These are phyloP conservation scores for Scaeva pyrastri DNA, from an alignment of 2,888 invertebrate genomes.

Conservation along the genomic window DNA sequence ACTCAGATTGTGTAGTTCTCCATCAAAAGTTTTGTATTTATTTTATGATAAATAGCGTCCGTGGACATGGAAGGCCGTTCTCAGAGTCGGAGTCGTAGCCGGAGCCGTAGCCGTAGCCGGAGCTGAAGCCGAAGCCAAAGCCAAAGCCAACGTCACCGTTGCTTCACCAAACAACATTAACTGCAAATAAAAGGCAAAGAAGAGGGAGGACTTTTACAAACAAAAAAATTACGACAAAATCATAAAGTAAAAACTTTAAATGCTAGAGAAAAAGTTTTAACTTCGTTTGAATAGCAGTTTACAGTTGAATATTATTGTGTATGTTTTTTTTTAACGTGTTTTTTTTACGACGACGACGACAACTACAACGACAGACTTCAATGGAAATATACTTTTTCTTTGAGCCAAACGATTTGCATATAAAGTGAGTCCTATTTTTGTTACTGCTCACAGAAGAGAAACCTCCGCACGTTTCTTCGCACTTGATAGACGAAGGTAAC, in stretches of 20 bases:
- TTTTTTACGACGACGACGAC: not conserved
- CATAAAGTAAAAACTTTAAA: slow-evolving; percentile 47
- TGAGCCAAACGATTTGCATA: slow-evolving; percentile 61
- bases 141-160: no score
- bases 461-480: not conserved
- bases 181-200: slow-evolving; percentile 27
- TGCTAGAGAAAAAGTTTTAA: slow-evolving; percentile 26
- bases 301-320: slow-evolving; percentile 23
- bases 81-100: no score
- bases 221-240: slow-evolving; percentile 11
- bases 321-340: slow-evolving; percentile 29
- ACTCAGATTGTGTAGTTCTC: slow-evolving; percentile 51
- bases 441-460: not conserved
- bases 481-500: slow-evolving; percentile 13
- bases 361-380: slow-evolving; percentile 48
- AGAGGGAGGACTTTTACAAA: slow-evolving; percentile 2
- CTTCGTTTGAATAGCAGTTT: slow-evolving; percentile 71
- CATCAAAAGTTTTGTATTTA: slow-evolving; percentile 36
- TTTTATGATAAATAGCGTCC: slow-evolving; percentile 42
- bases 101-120: no score
- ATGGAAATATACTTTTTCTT: slow-evolving; percentile 60
- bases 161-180: slow-evolving; percentile 19
- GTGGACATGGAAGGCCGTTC: not conserved
- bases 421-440: slow-evolving; percentile 36
- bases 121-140: no score